phyloP scores from a whole-genome alignment of 1,140 invertebrate genomes.

The Cotesia vestalis region DNA sequence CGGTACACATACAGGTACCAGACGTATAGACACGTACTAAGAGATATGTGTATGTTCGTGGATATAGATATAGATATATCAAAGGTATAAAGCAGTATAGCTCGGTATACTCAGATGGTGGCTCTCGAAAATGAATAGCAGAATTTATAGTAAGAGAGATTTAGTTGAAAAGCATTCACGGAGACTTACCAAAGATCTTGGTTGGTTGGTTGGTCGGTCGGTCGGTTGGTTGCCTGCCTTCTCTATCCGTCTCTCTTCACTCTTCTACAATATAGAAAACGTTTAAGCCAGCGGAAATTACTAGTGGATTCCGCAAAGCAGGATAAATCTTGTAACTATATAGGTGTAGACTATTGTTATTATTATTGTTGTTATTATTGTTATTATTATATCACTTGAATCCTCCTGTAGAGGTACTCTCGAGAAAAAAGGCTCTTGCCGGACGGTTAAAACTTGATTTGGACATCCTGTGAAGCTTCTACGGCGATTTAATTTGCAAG shows the following conservation, averaged over 20 bases:
- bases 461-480: slow-evolving; percentile 23
- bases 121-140: slow-evolving; percentile 19
- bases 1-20: too few species aligned
- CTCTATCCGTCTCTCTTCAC: slow-evolving; percentile 1
- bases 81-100: too few species aligned
- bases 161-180: slow-evolving; percentile 28
- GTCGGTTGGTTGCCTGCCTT: not conserved
- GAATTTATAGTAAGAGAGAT: slow-evolving; percentile 29
- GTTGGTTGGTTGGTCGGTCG: not conserved
- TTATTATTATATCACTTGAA: too few species aligned
- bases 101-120: not conserved
- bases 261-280: slow-evolving; percentile 12
- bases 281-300: slow-evolving; percentile 24
- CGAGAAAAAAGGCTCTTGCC: not conserved
- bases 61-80: too few species aligned
- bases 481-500: slow-evolving; percentile 28
- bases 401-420: not conserved
- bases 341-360: too few species aligned
- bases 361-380: too few species aligned
- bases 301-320: slow-evolving; percentile 22
- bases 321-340: slow-evolving; percentile 22
- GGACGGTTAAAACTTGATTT: slow-evolving; percentile 22
- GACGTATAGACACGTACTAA: too few species aligned
- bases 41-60: too few species aligned
- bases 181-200: slow-evolving; percentile 26